Percentiles rank a stretch among this genome's conserved stretches.
Evolutionary conservation across 1,140 invertebrate genomes (phyloP).

Genomic region (Drosophila yakuba): DNA sequence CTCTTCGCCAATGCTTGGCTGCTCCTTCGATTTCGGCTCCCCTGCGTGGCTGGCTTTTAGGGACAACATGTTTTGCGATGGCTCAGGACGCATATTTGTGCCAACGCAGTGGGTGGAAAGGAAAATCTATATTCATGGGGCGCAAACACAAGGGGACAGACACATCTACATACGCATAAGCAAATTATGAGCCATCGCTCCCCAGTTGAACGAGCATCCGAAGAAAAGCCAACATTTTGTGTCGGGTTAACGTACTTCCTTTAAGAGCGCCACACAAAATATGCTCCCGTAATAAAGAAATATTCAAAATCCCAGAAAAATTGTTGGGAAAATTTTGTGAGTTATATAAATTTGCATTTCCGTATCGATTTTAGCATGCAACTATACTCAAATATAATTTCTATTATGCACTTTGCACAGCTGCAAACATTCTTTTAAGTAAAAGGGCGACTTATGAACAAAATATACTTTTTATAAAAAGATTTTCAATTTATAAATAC

Average conservation of each 20-base stretch:
- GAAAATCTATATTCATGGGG: constrained; percentile 78
- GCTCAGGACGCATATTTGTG: constrained; percentile 52
- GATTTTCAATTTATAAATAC: constrained; percentile 9
- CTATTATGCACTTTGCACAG: too few relatives aligned
- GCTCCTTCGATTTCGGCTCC: constrained; percentile 20
- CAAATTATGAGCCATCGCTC: constrained; percentile 36
- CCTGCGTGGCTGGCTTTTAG: constrained; percentile 59
- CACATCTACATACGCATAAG: constrained; percentile 39
- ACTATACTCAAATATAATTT: too few relatives aligned
- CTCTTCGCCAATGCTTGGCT: constrained; percentile 32
- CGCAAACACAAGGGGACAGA: constrained; percentile 29
- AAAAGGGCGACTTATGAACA: too few relatives aligned
- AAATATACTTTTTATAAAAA: constrained; percentile 1
- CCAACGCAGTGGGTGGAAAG: constrained; percentile 56
- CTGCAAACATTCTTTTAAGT: too few relatives aligned
- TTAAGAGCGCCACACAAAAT: background rate
- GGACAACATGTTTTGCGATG: constrained; percentile 55
- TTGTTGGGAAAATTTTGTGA: too few relatives aligned
- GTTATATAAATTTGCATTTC: too few relatives aligned
- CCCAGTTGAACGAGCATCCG: constrained; percentile 19
- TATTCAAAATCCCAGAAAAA: too few relatives aligned
- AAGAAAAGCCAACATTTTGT: constrained; percentile 11
- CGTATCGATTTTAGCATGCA: too few relatives aligned
- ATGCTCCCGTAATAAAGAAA: background rate
- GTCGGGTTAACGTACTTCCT: constrained; percentile 8